Evolutionary conservation across 2,113 vertebrate species (phyloP).

Genomic region (Ophthalmolycus amberensis): DNA sequence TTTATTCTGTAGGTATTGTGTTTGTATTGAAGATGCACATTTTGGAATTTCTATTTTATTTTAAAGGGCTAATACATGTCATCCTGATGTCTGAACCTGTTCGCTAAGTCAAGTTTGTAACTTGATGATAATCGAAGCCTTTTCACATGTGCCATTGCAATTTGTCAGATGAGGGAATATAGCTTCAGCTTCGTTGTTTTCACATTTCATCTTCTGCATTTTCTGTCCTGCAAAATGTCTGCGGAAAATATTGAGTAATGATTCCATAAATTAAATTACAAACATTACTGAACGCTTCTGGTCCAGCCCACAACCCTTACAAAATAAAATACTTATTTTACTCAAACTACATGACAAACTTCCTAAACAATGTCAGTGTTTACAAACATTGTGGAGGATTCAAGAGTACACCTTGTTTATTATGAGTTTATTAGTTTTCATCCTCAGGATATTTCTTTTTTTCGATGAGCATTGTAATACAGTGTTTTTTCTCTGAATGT

Average conservation of each 20-base stretch:
- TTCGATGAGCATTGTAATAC: slow-evolving; percentile 31
- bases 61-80: slow-evolving; percentile 69
- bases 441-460: slow-evolving; percentile 67
- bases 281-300: neutral
- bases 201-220: neutral
- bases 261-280: neutral
- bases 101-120: slow-evolving; percentile 56
- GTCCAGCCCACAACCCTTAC: neutral
- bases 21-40: slow-evolving; percentile 36
- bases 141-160: slow-evolving; percentile 59
- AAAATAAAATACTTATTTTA: neutral
- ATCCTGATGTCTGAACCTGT: slow-evolving; percentile 46
- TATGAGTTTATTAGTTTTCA: slow-evolving; percentile 43
- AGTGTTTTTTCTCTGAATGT: slow-evolving; percentile 36
- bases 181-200: slow-evolving; percentile 15
- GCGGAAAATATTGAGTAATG: neutral
- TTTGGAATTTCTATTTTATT: slow-evolving; percentile 39
- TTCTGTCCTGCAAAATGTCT: neutral
- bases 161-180: slow-evolving; percentile 25
- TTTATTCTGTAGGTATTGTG: slow-evolving; percentile 36
- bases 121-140: slow-evolving; percentile 61
- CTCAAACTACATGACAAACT: slow-evolving; percentile 21
- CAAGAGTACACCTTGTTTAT: slow-evolving; percentile 34
- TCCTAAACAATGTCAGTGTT: slow-evolving; percentile 51
- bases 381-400: slow-evolving; percentile 43